These are phyloP conservation scores for Stictocephala bisonia DNA, from an alignment of 2,888 invertebrate species.

Conservation along the genomic window DNA sequence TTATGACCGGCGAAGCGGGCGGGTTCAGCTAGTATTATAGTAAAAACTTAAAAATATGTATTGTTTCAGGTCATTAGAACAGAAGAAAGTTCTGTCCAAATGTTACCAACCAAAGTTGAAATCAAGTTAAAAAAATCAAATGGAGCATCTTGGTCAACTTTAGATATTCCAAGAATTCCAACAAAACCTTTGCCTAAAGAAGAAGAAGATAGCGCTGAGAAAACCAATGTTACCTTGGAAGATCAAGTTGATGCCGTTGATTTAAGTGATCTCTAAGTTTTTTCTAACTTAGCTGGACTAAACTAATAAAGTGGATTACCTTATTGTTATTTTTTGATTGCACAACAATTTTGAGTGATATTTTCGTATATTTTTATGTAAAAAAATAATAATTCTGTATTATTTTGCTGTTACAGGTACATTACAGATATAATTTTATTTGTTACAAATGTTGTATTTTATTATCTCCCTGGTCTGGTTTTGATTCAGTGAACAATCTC, in stretches of 20 bases:
- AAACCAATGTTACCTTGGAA: conserved; percentile 62
- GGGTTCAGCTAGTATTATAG: no score
- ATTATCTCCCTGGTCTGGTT: no score
- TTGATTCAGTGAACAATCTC: no score
- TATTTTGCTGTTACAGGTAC: no score
- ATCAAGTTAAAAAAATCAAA: conserved; percentile 90
- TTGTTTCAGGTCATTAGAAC: conserved; percentile 80
- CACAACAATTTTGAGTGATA: background rate
- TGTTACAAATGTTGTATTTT: no score
- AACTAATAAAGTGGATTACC: no score
- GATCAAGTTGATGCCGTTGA: conserved; percentile 75
- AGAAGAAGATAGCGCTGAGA: conserved; percentile 51
- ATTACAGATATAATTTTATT: no score
- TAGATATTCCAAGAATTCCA: conserved; percentile 72
- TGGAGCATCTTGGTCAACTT: conserved; percentile 82
- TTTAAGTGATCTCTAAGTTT: conserved; percentile 73
- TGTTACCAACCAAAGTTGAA: conserved; percentile 93
- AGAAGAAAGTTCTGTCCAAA: conserved; percentile 75
- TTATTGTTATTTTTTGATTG: no score
- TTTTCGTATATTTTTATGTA: background rate
- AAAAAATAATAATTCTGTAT: no score
- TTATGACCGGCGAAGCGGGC: no score
- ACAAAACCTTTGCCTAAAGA: conserved; percentile 25
- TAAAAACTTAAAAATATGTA: no score
- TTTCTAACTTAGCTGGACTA: no score